A percentile compares a stretch with the other conserved stretches of the same genome.
Conservation (phyloP, 2,888 invertebrate genomes). For the Lithophane socia region DNA sequence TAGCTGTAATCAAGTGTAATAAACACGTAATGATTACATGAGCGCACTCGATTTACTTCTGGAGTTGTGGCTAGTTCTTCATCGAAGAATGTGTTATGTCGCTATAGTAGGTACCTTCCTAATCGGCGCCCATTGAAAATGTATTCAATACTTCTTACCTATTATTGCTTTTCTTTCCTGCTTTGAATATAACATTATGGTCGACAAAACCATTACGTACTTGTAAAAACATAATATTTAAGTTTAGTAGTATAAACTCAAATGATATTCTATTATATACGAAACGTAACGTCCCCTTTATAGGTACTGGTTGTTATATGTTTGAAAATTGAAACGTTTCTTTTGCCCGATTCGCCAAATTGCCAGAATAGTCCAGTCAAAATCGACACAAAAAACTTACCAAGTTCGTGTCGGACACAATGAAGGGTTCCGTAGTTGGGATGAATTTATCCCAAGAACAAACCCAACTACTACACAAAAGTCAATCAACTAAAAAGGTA, state of each 20-base stretch:
- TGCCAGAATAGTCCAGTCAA: no score
- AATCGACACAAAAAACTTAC: no score
- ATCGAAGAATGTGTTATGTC: slow-evolving; percentile 45
- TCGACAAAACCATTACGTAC: not conserved
- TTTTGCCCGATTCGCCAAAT: not conserved
- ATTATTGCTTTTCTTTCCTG: slow-evolving; percentile 41
- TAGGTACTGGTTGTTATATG: no score
- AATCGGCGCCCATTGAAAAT: slow-evolving; percentile 30
- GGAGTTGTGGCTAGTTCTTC: slow-evolving; percentile 36
- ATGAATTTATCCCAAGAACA: no score
- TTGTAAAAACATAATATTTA: not conserved
- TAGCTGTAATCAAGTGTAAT: slow-evolving; percentile 54
- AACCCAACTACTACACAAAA: no score
- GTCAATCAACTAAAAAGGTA: no score
- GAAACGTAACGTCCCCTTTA: not conserved
- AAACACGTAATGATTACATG: slow-evolving; percentile 57
- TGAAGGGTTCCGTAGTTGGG: no score
- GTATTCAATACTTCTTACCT: not conserved
- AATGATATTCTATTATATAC: not conserved
- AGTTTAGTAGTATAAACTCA: not conserved
- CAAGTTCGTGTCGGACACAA: no score
- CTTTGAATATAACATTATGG: slow-evolving; percentile 18
- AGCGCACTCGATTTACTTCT: slow-evolving; percentile 38
- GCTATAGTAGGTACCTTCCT: slow-evolving; percentile 7
- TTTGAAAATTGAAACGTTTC: not conserved